Conservation (phyloP, 2,888 invertebrate genomes). For the Nebria salina region DNA sequence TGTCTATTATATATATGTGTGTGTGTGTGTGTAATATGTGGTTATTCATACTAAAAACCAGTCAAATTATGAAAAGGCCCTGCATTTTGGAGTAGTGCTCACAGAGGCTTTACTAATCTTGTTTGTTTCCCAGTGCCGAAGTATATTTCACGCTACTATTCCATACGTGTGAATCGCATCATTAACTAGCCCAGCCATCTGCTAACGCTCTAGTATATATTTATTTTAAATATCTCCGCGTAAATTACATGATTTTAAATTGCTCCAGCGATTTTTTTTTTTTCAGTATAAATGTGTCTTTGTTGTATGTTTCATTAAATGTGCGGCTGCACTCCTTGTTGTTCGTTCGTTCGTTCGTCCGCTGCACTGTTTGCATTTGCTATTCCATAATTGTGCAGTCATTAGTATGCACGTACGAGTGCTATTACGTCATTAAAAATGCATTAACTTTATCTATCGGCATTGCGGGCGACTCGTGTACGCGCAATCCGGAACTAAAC, state of each 20-base stretch:
- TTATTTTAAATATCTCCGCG: no score
- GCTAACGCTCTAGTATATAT: no score
- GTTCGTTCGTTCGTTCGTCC: background rate
- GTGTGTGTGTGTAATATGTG: background rate
- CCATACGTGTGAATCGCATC: background rate
- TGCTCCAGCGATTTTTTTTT: no score
- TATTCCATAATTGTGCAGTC: conserved; percentile 49
- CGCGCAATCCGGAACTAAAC: conserved; percentile 33
- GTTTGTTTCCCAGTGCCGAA: background rate
- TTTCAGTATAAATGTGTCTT: no score
- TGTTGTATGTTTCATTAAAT: no score
- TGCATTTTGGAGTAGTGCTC: no score
- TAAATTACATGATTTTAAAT: no score
- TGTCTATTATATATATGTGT: background rate
- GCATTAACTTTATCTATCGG: conserved; percentile 50
- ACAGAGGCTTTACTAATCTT: background rate
- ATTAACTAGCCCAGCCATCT: no score
- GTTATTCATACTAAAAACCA: no score
- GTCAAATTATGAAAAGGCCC: no score
- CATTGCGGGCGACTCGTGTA: conserved; percentile 17
- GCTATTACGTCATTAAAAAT: conserved; percentile 52
- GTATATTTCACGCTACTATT: background rate
- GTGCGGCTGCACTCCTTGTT: background rate
- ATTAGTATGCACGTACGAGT: conserved; percentile 50
- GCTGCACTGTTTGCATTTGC: conserved; percentile 2